Conservation (phyloP, 2,113 vertebrate species). For the Perognathus longimembris region DNA sequence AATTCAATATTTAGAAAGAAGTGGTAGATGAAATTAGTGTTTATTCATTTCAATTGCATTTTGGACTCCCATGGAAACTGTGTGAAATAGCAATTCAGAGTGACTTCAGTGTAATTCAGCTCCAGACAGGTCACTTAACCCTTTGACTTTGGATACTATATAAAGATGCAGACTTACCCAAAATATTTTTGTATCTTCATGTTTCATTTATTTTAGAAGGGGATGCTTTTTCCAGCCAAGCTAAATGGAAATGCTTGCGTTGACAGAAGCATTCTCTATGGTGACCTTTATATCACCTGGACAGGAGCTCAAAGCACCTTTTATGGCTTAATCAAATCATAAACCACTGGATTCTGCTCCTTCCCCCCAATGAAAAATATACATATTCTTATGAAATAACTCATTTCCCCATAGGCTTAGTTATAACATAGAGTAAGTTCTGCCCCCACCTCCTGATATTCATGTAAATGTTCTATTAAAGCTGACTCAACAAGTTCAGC, state of each 20-base stretch:
- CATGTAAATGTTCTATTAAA: not conserved
- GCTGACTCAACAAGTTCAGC: conserved; percentile 5
- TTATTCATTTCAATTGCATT: conserved; percentile 61
- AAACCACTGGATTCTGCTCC: conserved; percentile 16
- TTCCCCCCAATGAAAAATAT: conserved; percentile 43
- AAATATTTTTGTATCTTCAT: conserved; percentile 73
- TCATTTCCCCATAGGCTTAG: not conserved
- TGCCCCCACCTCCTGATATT: not conserved
- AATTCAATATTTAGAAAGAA: conserved; percentile 42
- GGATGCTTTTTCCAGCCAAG: conserved; percentile 55
- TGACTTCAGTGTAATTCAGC: conserved; percentile 52
- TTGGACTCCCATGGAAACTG: conserved; percentile 10
- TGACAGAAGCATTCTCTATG: conserved; percentile 54
- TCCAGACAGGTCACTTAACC: conserved; percentile 9
- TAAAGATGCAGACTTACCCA: conserved; percentile 60
- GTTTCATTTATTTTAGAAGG: conserved; percentile 68
- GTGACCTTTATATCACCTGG: conserved; percentile 52
- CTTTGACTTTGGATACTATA: conserved; percentile 72
- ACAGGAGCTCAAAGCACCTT: conserved; percentile 36
- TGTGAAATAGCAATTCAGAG: not conserved
- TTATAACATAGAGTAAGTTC: not conserved
- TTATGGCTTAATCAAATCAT: conserved; percentile 59
- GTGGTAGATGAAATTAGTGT: not conserved
- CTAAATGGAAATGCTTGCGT: conserved; percentile 65
- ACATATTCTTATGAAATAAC: not conserved